A percentile compares a stretch with the other conserved stretches of the same genome.
phyloP scores from a whole-genome alignment of 2,797 vertebrate species.

The Alosa sapidissima region DNA sequence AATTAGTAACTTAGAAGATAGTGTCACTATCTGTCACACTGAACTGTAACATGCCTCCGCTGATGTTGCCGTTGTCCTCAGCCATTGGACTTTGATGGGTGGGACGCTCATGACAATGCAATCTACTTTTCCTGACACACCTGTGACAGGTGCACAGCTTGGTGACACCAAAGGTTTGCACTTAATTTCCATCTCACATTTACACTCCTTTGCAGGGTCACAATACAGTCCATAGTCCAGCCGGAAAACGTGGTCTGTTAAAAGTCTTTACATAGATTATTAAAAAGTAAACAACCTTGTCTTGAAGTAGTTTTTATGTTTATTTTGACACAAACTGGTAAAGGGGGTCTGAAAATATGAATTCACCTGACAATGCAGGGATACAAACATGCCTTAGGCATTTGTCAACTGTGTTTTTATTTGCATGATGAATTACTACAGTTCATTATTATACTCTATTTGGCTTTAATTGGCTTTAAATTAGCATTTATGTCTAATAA shows the following conservation, averaged over 20 bases:
- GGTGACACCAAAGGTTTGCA: not conserved
- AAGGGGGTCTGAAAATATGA: not conserved
- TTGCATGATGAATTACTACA: not conserved
- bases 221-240: not conserved
- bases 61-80: not conserved
- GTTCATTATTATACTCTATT: not conserved
- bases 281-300: not conserved
- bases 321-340: not conserved
- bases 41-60: not conserved
- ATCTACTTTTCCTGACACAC: constrained; percentile 1
- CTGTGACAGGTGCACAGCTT: not conserved
- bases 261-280: no score
- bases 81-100: not conserved
- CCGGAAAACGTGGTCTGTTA: not conserved
- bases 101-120: not conserved
- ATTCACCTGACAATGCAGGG: not conserved
- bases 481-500: not conserved
- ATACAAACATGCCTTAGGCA: not conserved
- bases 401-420: not conserved
- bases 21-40: not conserved
- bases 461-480: not conserved
- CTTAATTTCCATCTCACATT: not conserved
- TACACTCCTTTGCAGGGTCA: not conserved
- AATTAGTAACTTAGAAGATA: not conserved
- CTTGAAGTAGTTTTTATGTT: not conserved